Conservation (phyloP, 1,140 invertebrate species). For the Heliconius hewitsoni region DNA sequence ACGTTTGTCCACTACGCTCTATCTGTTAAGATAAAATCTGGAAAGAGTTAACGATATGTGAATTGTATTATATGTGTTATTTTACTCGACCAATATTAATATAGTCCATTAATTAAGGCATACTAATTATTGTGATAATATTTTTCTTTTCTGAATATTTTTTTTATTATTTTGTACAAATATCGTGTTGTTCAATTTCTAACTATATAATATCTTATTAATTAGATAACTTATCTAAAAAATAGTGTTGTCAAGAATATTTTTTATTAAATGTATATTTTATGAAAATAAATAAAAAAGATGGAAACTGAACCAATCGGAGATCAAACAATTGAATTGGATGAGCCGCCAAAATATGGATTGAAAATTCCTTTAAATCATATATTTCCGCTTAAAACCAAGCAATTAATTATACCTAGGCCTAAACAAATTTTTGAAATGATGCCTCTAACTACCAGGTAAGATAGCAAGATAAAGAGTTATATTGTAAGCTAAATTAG, state of each 20-base stretch:
- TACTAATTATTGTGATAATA: constrained; percentile 5
- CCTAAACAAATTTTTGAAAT: constrained; percentile 85
- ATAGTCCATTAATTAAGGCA: background rate
- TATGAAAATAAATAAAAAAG: background rate
- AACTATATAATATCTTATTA: constrained; percentile 1
- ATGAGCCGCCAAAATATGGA: constrained; percentile 83
- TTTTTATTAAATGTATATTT: background rate
- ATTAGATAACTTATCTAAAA: background rate
- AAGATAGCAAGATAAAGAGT: constrained; percentile 21
- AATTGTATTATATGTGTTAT: background rate
- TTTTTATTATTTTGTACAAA: background rate
- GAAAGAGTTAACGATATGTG: background rate
- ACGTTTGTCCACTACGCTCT: background rate
- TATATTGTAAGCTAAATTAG: background rate
- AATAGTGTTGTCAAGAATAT: background rate
- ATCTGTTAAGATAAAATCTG: background rate
- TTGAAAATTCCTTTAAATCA: constrained; percentile 89
- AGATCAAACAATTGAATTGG: constrained; percentile 37
- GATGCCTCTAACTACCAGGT: constrained; percentile 84
- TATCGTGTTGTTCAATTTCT: background rate
- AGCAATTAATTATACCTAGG: constrained; percentile 85
- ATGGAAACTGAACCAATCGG: constrained; percentile 20
- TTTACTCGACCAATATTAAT: background rate
- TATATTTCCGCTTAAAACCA: constrained; percentile 87
- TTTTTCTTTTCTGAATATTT: constrained; percentile 14